A percentile compares a stretch with the other conserved stretches of the same genome.
Evolutionary conservation across 1,140 invertebrate species (phyloP).

Genomic region (Plutomurus gul): DNA sequence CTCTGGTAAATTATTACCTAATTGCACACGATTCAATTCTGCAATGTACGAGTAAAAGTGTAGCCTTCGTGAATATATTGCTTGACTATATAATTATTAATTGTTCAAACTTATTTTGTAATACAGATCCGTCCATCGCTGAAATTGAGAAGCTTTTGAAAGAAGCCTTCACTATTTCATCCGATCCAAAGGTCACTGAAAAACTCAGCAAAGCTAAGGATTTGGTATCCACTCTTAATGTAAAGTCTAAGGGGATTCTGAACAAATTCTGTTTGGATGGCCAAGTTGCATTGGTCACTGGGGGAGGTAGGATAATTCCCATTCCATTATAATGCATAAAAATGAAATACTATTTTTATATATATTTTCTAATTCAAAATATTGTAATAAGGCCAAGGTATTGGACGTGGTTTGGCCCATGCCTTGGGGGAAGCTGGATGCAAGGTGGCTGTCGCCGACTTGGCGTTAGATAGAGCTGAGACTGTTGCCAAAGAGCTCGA

Average conservation of each 20-base stretch:
- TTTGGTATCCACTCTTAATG: slow-evolving; percentile 8
- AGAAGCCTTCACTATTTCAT: slow-evolving; percentile 23
- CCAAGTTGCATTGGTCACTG: slow-evolving; percentile 48
- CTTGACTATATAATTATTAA: neutral
- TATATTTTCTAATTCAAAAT: no score
- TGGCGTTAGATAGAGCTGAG: slow-evolving; percentile 44
- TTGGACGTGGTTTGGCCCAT: slow-evolving; percentile 45
- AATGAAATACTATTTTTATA: no score
- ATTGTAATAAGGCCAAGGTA: slow-evolving; percentile 51
- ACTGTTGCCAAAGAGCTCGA: slow-evolving; percentile 40
- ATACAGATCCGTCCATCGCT: slow-evolving; percentile 31
- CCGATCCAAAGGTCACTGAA: slow-evolving; percentile 30
- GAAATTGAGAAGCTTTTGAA: slow-evolving; percentile 26
- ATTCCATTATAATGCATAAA: no score
- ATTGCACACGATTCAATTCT: no score
- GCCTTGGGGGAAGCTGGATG: slow-evolving; percentile 51
- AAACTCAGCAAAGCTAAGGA: slow-evolving; percentile 31
- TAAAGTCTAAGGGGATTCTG: slow-evolving; percentile 39
- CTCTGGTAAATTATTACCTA: no score
- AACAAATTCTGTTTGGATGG: slow-evolving; percentile 47
- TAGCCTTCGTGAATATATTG: neutral
- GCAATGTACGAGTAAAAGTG: no score
- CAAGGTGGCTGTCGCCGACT: slow-evolving; percentile 50
- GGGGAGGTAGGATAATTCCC: no score
- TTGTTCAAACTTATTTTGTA: neutral